phyloP scores from a whole-genome alignment of 2,113 vertebrate species.

The Butorides virescens region DNA sequence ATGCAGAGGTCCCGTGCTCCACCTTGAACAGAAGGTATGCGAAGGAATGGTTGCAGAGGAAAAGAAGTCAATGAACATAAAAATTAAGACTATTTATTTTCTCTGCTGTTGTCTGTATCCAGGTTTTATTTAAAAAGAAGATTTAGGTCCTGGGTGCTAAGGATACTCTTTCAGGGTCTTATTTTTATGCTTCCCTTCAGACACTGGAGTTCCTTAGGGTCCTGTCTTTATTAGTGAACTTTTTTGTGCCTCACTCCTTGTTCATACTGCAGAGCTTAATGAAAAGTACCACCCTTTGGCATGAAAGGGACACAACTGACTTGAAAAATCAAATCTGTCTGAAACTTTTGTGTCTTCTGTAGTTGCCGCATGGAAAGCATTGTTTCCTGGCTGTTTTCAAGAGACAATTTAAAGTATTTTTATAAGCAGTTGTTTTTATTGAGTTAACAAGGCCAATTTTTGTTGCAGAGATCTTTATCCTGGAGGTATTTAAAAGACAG shows the following conservation, averaged over 20 bases:
- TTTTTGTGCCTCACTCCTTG: neutral
- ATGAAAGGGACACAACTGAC: neutral
- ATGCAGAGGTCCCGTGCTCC: neutral
- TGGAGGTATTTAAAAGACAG: too few species aligned
- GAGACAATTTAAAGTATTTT: neutral
- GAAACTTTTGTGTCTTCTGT: neutral
- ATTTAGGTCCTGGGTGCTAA: neutral
- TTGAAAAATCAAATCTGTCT: neutral
- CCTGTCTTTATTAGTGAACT: neutral
- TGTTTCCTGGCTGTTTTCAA: neutral
- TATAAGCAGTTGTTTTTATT: neutral
- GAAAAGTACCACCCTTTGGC: neutral
- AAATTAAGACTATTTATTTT: neutral
- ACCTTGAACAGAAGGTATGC: neutral
- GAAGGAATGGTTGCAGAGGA: neutral
- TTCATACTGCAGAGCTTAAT: neutral
- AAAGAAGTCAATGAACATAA: neutral
- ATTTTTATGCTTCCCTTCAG: neutral
- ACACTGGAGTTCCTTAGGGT: neutral
- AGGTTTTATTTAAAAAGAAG: neutral
- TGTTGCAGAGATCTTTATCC: neutral
- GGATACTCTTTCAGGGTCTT: neutral
- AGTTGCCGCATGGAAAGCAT: neutral
- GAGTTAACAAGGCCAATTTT: neutral
- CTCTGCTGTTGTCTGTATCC: neutral